A percentile compares a stretch with the other conserved stretches of the same genome.
Conservation (phyloP, 35 echinoderm and acorn worm species). For the Patiria miniata region DNA sequence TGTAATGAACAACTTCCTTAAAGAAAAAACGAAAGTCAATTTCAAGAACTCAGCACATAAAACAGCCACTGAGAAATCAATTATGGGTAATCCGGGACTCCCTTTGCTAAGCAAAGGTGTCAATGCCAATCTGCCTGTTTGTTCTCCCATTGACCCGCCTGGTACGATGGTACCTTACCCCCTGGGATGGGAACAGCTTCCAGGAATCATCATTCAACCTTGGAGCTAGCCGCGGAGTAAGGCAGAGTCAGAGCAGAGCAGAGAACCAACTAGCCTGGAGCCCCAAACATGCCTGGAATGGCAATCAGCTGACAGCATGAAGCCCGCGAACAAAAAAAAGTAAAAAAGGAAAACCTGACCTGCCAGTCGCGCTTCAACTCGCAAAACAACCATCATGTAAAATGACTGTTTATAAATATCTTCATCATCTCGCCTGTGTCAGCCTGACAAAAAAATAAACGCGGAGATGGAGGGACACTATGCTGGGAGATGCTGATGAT, state of each 20-base stretch:
- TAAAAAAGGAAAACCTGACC: background rate
- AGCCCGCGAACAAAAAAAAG: no score
- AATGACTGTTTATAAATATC: conserved; percentile 10
- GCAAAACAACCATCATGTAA: background rate
- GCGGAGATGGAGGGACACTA: background rate
- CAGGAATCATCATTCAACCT: conserved; percentile 17
- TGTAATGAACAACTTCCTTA: no score
- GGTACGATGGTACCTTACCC: background rate
- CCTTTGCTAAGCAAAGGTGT: background rate
- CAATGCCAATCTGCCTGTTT: background rate
- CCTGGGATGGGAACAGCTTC: conserved; percentile 10
- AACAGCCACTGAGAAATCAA: background rate
- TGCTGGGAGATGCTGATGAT: background rate
- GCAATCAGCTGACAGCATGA: conserved; percentile 29
- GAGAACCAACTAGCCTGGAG: no score
- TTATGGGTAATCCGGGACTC: background rate
- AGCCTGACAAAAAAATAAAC: background rate
- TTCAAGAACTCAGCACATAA: background rate
- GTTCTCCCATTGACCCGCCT: background rate
- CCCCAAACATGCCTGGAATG: conserved; percentile 21
- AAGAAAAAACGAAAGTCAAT: no score
- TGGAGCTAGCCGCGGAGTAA: background rate
- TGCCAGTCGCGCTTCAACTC: no score
- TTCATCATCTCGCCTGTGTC: background rate
- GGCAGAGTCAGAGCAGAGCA: background rate